Conservation (phyloP, 2,797 vertebrate genomes). For the Artibeus jamaicensis region DNA sequence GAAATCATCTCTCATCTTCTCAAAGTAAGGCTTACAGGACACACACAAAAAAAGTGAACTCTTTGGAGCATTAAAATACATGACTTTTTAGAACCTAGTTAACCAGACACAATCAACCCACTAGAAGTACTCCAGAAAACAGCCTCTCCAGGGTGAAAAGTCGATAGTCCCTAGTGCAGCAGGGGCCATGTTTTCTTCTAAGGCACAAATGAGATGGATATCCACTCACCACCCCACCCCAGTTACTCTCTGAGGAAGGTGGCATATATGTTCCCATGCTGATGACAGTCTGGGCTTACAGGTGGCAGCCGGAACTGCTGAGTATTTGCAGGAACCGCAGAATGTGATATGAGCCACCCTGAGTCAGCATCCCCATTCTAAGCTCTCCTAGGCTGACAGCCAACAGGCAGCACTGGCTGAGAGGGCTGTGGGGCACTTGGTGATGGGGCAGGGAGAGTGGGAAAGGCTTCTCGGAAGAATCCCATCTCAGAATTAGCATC, state of each 20-base stretch:
- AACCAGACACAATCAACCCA: neutral
- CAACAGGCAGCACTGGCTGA: too few relatives aligned
- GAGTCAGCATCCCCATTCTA: neutral
- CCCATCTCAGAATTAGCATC: neutral
- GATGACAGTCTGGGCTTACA: accelerated
- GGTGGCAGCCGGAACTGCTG: accelerated
- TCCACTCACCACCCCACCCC: neutral
- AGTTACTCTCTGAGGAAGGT: neutral
- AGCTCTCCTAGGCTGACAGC: accelerated
- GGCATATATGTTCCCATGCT: neutral
- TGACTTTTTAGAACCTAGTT: neutral
- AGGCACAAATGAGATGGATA: too few relatives aligned
- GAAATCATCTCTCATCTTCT: neutral
- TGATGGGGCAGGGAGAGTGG: accelerated
- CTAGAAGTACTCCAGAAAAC: neutral
- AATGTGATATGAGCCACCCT: neutral
- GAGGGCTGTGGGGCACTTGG: neutral
- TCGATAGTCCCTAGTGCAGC: accelerated
- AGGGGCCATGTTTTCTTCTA: neutral
- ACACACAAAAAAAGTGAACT: neutral
- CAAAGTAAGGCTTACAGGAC: neutral
- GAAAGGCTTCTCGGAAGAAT: neutral
- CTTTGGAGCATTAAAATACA: neutral
- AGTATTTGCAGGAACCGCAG: neutral
- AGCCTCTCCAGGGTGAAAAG: neutral